These are phyloP conservation scores for Smithornis capensis DNA, from an alignment of 2,113 vertebrate genomes.

Conservation along the genomic window DNA sequence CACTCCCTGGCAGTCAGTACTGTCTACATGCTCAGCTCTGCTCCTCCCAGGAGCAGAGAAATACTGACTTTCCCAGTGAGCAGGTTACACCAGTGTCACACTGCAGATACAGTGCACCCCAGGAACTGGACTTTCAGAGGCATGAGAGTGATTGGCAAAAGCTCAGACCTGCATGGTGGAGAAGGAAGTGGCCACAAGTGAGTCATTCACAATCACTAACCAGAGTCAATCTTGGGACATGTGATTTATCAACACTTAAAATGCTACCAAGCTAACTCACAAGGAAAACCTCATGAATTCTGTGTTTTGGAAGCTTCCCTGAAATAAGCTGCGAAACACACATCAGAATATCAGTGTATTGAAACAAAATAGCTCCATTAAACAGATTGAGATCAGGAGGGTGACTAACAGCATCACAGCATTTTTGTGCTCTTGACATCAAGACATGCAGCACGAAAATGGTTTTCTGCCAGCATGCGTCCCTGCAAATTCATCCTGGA, in stretches of 20 bases:
- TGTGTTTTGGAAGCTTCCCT: not conserved
- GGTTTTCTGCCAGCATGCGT: not conserved
- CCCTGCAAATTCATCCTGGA: not conserved
- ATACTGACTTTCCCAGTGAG: not conserved
- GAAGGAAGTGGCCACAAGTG: not conserved
- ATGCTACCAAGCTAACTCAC: not conserved
- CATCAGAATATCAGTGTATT: not conserved
- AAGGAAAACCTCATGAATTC: not conserved
- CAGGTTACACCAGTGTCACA: not conserved
- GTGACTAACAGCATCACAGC: not conserved
- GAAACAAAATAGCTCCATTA: not conserved
- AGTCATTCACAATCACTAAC: not conserved
- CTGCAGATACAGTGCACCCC: rapidly evolving
- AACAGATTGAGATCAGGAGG: not conserved
- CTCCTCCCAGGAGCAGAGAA: not conserved
- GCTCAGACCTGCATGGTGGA: not conserved
- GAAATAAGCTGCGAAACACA: not conserved
- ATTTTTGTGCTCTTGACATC: rapidly evolving
- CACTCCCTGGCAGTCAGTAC: not conserved
- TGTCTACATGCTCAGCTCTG: not conserved
- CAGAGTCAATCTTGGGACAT: not conserved
- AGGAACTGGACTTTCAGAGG: not conserved
- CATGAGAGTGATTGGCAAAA: not conserved
- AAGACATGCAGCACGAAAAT: not conserved
- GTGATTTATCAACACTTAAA: not conserved